A percentile compares a stretch with the other conserved stretches of the same genome.
These are phyloP conservation scores for Periparus ater DNA, from an alignment of 2,797 vertebrate genomes.

Conservation along the genomic window DNA sequence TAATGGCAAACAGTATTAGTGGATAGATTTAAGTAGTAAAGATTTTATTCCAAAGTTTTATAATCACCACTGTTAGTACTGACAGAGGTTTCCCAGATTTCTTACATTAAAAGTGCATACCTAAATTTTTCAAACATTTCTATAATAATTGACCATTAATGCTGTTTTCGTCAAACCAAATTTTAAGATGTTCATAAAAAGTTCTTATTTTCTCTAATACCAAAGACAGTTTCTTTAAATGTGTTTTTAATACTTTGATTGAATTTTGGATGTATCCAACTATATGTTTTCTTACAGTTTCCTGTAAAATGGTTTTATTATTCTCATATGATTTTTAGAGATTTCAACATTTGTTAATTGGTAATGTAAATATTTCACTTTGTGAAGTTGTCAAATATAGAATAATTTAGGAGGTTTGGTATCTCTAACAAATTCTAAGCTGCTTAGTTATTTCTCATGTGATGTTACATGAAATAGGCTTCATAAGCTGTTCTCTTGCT, in stretches of 20 bases:
- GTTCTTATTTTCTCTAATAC: background rate
- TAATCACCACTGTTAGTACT: background rate
- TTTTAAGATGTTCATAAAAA: background rate
- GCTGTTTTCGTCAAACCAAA: background rate
- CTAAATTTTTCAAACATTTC: background rate
- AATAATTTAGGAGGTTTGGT: background rate
- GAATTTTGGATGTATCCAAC: background rate
- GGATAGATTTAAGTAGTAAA: background rate
- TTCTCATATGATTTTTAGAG: background rate
- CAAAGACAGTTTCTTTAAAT: background rate
- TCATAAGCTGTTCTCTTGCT: background rate
- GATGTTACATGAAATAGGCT: background rate
- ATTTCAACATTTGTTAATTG: background rate
- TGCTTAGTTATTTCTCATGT: background rate
- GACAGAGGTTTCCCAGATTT: background rate
- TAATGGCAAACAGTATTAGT: background rate
- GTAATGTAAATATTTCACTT: background rate
- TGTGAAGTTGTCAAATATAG: background rate
- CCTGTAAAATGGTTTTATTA: background rate
- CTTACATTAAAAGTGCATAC: background rate
- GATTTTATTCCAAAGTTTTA: background rate
- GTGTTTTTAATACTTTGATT: background rate
- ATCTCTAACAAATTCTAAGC: background rate
- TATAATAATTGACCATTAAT: background rate
- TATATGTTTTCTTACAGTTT: background rate